Conservation (phyloP, 53 echinoderm and acorn worm genomes). For the Actinopyga echinites region DNA sequence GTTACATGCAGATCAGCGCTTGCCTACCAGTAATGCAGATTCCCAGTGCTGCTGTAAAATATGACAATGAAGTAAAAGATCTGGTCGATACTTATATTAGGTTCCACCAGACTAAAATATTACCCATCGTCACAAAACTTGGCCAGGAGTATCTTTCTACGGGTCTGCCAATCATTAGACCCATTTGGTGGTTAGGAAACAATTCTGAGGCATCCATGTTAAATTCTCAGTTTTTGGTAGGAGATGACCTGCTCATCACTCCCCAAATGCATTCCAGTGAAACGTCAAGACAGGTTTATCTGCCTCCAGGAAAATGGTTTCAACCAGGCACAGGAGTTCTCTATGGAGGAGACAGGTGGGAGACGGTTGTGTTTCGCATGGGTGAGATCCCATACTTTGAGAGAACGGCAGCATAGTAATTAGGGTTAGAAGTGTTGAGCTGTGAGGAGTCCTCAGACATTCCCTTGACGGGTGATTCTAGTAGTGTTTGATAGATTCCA, state of each 20-base stretch:
- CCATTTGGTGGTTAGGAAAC: slow-evolving; percentile 75
- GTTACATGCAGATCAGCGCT: slow-evolving; percentile 80
- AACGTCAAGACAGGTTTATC: slow-evolving; percentile 67
- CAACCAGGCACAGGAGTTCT: slow-evolving; percentile 38
- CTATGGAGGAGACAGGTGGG: slow-evolving; percentile 50
- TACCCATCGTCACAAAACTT: slow-evolving; percentile 43
- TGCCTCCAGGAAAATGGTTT: slow-evolving; percentile 80
- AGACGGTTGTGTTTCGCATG: slow-evolving; percentile 24
- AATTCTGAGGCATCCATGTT: slow-evolving; percentile 18
- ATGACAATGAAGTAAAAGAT: slow-evolving; percentile 52
- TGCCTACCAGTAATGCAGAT: slow-evolving; percentile 94
- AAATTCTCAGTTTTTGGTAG: slow-evolving; percentile 86
- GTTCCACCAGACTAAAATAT: slow-evolving; percentile 63
- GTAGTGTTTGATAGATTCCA: no score
- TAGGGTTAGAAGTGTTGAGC: no score
- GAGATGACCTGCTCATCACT: slow-evolving; percentile 77
- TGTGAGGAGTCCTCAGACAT: no score
- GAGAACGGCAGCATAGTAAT: no score
- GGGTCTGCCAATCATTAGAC: slow-evolving; percentile 74
- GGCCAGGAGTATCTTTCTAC: slow-evolving; percentile 42
- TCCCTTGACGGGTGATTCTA: no score
- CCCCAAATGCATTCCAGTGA: slow-evolving; percentile 64
- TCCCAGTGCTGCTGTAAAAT: slow-evolving; percentile 63
- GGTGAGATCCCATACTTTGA: not conserved
- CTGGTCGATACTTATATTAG: slow-evolving; percentile 61